Conservation (phyloP, 1,140 invertebrate species). For the Microplitis mediator region DNA sequence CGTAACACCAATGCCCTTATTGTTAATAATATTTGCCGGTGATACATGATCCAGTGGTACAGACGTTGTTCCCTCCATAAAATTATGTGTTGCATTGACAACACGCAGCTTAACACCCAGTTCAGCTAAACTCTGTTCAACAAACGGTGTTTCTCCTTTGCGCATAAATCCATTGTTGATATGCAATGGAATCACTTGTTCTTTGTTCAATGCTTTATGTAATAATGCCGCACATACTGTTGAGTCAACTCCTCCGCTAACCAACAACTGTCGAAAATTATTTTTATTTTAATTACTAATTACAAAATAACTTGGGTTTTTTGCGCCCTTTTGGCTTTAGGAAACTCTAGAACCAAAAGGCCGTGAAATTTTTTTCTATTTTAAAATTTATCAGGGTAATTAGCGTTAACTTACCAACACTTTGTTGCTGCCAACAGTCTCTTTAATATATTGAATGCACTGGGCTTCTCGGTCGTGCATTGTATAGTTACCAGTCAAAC, state of each 20-base stretch:
- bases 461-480: constrained; percentile 86
- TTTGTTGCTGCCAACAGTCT: constrained; percentile 90
- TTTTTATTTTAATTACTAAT: constrained; percentile 26
- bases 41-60: constrained; percentile 69
- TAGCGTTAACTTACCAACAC: constrained; percentile 76
- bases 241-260: constrained; percentile 98
- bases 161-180: constrained; percentile 99
- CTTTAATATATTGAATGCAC: constrained; percentile 92
- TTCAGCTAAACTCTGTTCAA: constrained; percentile 83
- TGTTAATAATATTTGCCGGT: constrained; percentile 60
- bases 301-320: too few relatives aligned
- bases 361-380: too few relatives aligned
- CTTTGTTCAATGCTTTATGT: constrained; percentile 84
- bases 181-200: constrained; percentile 95
- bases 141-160: constrained; percentile 90
- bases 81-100: constrained; percentile 75
- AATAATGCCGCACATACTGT: constrained; percentile 96
- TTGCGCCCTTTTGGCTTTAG: too few relatives aligned
- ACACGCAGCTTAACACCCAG: constrained; percentile 88
- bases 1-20: constrained; percentile 53
- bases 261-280: constrained; percentile 72
- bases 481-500: constrained; percentile 86
- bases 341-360: too few relatives aligned
- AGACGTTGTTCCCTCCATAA: constrained; percentile 81
- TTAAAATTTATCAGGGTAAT: constrained; percentile 34